These are phyloP conservation scores for Carposina sasakii DNA, from an alignment of 1,140 invertebrate species.

Conservation along the genomic window DNA sequence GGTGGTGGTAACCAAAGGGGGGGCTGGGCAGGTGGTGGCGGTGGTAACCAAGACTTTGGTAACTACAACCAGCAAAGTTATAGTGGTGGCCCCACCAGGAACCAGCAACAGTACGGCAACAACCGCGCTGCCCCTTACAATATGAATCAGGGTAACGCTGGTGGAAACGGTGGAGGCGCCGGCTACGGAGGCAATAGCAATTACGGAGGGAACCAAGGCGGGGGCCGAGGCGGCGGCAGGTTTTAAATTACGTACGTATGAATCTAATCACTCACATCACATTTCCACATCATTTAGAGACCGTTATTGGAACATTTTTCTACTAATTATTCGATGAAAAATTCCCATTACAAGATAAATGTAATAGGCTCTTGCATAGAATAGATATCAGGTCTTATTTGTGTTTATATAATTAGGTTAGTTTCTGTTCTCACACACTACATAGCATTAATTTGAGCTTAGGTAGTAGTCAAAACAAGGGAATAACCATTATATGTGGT, in stretches of 20 bases:
- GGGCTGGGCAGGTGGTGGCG: constrained; percentile 58
- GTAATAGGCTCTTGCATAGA: too few relatives aligned
- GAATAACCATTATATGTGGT: constrained; percentile 30
- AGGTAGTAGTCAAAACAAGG: constrained; percentile 46
- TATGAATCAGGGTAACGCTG: constrained; percentile 71
- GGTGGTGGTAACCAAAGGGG: constrained; percentile 34
- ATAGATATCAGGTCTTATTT: too few relatives aligned
- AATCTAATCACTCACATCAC: constrained; percentile 6
- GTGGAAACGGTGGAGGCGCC: constrained; percentile 48
- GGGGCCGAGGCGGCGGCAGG: constrained; percentile 48
- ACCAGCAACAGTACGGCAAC: constrained; percentile 76
- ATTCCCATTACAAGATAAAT: too few relatives aligned
- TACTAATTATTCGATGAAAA: too few relatives aligned
- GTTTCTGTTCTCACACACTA: too few relatives aligned
- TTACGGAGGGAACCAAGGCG: constrained; percentile 36
- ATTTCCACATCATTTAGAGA: too few relatives aligned
- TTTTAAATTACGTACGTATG: constrained; percentile 57
- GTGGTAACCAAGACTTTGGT: constrained; percentile 79
- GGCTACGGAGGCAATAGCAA: constrained; percentile 49
- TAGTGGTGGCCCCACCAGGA: constrained; percentile 80
- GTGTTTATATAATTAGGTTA: too few relatives aligned
- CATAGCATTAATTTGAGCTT: constrained; percentile 62
- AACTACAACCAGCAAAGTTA: constrained; percentile 84
- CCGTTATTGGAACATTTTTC: too few relatives aligned
- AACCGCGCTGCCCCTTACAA: constrained; percentile 79